Evolutionary conservation across 1,140 invertebrate genomes (phyloP), one percentile per base, ranked within the genome.

Genomic region (Euwallacea fornicatus): DNA sequence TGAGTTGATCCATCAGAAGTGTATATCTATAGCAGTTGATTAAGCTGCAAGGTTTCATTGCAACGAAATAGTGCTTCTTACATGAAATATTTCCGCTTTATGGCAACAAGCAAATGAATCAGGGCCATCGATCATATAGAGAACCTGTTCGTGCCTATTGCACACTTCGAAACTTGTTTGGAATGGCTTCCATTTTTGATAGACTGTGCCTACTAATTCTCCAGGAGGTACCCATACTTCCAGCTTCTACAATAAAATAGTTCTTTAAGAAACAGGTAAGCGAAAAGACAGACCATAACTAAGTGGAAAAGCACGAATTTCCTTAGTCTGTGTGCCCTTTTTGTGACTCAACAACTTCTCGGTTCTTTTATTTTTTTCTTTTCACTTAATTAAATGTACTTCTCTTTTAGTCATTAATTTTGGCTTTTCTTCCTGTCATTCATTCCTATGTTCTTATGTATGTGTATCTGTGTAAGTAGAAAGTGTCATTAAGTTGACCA

Each of bases 121-220:
- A 6, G 86, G 85, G 0, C 86, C 87, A 75, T 86, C 85, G 2
- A 88, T 80, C 11, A 82, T 78, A 74, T 83, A 87, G 6, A 86
- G 66, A 4, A 85, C 79, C 56, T 84, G 78, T 55, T 84, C 81
- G 13, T 79, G 79, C 21, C 78, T 77, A 75, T 86, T 83, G 54
- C 81, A 79, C 41, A 87, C 81, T n/a, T 82, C 74, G 78, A 83
- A 87, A 72, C 81, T 79, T 0, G 85, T 85, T 54, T 81, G 80
- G 44, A 83, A 74, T 74, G 84, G 80, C 0, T 83, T 83, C 78
- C 84, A 85, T 63, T 83, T 80, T 76, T 88, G 86, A 62, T 83
- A 78, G 56, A 87, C 78, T 8, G 82, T 79, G 0, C 87, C 87
- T n/a, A 87, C 73, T 72, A 84, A 83, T 73, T 86, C 84, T 6